Conservation (phyloP, 35 echinoderm and acorn worm genomes). For the Lytechinus pictus region DNA sequence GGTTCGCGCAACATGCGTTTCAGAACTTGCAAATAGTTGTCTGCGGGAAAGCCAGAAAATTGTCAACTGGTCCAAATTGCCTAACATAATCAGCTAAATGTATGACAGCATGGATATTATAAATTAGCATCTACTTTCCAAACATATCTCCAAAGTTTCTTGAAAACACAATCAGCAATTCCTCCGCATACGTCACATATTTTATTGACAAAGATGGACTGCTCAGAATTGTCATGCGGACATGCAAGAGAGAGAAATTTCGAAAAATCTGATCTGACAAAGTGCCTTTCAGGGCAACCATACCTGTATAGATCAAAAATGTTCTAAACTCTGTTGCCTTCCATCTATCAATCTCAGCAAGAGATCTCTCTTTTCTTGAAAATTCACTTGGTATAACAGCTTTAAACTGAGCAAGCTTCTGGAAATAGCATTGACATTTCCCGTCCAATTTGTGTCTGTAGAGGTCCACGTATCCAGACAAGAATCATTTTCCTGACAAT, state of each 20-base stretch:
- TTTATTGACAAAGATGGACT: constrained; percentile 53
- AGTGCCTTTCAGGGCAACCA: constrained; percentile 48
- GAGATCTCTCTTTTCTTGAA: constrained; percentile 60
- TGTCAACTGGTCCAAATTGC: constrained; percentile 66
- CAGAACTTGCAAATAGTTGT: constrained; percentile 69
- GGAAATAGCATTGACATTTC: constrained; percentile 55
- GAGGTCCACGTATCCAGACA: constrained; percentile 70
- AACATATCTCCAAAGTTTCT: constrained; percentile 50
- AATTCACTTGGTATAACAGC: constrained; percentile 70
- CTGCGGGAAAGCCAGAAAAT: constrained; percentile 68
- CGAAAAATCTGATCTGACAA: constrained; percentile 48
- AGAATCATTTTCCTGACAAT: constrained; percentile 62
- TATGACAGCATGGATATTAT: constrained; percentile 73
- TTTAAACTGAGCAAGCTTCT: constrained; percentile 47
- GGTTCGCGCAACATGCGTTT: constrained; percentile 73
- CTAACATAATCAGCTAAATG: constrained; percentile 67
- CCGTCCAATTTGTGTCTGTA: constrained; percentile 21
- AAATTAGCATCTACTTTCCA: constrained; percentile 48
- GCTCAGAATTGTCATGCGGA: constrained; percentile 67
- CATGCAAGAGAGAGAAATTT: constrained; percentile 65
- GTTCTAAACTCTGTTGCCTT: constrained; percentile 72
- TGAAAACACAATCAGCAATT: constrained; percentile 58
- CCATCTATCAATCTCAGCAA: constrained; percentile 65
- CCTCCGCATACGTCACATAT: constrained; percentile 58
- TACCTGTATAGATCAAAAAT: constrained; percentile 77